Evolutionary conservation across 2,888 invertebrate genomes (phyloP).

Genomic region (Myopa testacea): DNA sequence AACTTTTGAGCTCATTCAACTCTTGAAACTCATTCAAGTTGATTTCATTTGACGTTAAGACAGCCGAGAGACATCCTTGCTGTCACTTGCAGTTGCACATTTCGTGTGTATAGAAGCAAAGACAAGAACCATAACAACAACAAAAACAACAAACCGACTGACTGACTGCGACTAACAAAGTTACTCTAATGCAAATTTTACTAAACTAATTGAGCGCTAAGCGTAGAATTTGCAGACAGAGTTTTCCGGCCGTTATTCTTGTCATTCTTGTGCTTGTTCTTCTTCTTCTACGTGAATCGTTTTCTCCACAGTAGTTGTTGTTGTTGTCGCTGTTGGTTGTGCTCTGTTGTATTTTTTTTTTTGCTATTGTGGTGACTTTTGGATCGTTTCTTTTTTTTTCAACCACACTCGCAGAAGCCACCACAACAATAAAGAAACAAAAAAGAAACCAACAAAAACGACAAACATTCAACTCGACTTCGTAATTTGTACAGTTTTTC

Average conservation of each 20-base stretch:
- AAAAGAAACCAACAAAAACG: background rate
- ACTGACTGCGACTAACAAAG: conserved; percentile 2
- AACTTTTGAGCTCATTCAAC: background rate
- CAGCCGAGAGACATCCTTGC: background rate
- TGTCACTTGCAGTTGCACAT: background rate
- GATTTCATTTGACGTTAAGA: background rate
- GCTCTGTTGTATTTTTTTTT: background rate
- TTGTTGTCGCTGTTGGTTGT: too few relatives aligned
- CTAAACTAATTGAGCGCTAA: conserved; percentile 14
- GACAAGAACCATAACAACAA: conserved; percentile 14
- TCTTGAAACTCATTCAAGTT: background rate
- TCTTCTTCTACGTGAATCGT: background rate
- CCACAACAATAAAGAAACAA: background rate
- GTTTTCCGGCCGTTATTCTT: too few relatives aligned
- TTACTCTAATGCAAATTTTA: conserved; percentile 14
- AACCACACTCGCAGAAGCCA: background rate
- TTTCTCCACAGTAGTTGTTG: too few relatives aligned
- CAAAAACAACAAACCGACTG: background rate
- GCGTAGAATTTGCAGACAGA: background rate
- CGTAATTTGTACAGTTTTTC: too few relatives aligned
- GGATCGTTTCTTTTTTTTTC: background rate
- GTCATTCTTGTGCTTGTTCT: too few relatives aligned
- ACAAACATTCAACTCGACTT: background rate
- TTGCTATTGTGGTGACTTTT: background rate
- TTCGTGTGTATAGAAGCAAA: background rate